These are phyloP conservation scores for Liodrosophila aerea DNA, from an alignment of 2,888 invertebrate species.

Conservation along the genomic window DNA sequence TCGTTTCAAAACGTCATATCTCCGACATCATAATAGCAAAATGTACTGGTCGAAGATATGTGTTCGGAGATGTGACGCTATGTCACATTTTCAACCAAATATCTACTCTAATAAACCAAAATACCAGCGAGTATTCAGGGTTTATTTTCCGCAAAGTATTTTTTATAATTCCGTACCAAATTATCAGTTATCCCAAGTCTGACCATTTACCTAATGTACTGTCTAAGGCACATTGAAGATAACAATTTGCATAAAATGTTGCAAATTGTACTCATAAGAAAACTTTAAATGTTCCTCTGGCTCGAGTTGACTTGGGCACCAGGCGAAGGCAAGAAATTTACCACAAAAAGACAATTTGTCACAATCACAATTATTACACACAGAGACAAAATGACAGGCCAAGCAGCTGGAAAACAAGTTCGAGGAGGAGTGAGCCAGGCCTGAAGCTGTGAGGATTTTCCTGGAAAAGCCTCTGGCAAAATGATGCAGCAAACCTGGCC, in stretches of 20 bases:
- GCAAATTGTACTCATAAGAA: conserved; percentile 32
- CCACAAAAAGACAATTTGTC: conserved; percentile 65
- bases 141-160: conserved; percentile 8
- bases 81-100: too few relatives aligned
- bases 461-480: conserved; percentile 23
- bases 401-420: conserved; percentile 69
- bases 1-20: too few relatives aligned
- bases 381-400: conserved; percentile 59
- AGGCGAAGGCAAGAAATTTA: conserved; percentile 21
- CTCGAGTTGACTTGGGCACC: neutral
- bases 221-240: conserved; percentile 27
- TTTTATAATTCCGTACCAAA: conserved; percentile 12
- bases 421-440: neutral
- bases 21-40: too few relatives aligned
- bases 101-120: neutral
- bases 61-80: too few relatives aligned
- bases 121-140: neutral
- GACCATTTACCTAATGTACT: conserved; percentile 42
- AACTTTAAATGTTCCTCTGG: conserved; percentile 32
- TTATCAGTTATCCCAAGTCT: conserved; percentile 29
- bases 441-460: neutral
- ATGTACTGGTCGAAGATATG: too few relatives aligned
- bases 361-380: conserved; percentile 73
- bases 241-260: conserved; percentile 44
- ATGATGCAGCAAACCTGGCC: conserved; percentile 67